Evolutionary conservation across 2,113 vertebrate species (phyloP).

Genomic region (Triplophysa tibetana): DNA sequence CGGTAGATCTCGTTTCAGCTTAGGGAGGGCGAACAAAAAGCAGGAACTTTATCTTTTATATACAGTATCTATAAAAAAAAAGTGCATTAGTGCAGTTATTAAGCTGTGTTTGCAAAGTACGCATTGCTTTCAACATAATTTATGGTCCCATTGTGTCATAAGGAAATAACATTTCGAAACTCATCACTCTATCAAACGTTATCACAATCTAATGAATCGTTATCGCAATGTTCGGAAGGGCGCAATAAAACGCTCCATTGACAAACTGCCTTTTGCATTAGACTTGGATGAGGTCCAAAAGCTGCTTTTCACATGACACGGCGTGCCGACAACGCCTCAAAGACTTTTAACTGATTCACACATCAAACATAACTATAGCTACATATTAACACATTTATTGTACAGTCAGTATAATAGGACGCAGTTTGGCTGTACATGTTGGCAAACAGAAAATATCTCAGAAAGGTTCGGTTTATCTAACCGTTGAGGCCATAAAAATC

Average conservation of each 20-base stretch:
- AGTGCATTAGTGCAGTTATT: neutral
- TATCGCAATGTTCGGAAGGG: slow-evolving; percentile 17
- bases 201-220: slow-evolving; percentile 5
- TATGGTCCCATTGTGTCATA: slow-evolving; percentile 12
- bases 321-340: neutral
- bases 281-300: slow-evolving; percentile 31
- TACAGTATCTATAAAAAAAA: neutral
- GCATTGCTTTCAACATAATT: slow-evolving; percentile 16
- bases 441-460: slow-evolving; percentile 3
- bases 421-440: neutral
- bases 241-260: neutral
- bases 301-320: slow-evolving; percentile 6
- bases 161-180: neutral
- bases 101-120: neutral
- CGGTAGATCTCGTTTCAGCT: neutral
- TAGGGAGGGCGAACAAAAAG: neutral
- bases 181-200: neutral
- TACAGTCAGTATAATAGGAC: neutral
- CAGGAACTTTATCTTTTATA: no score
- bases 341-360: neutral
- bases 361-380: slow-evolving; percentile 19
- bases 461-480: slow-evolving; percentile 5
- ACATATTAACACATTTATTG: slow-evolving; percentile 31
- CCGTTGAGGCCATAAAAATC: neutral
- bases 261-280: slow-evolving; percentile 22